phyloP scores from a whole-genome alignment of 2,797 vertebrate genomes.

The Lithobates pipiens region DNA sequence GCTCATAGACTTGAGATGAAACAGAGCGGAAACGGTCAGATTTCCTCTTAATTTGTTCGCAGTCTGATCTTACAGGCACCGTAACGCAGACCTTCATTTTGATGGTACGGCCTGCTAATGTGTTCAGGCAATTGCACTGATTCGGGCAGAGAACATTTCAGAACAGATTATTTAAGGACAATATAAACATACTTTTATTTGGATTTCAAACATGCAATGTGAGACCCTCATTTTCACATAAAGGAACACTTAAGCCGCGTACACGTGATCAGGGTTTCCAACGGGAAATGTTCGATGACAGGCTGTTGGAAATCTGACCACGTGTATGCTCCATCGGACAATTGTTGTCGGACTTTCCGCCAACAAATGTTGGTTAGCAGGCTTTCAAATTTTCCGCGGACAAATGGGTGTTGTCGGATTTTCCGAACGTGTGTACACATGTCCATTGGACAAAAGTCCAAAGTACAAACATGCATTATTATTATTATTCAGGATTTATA shows the following conservation, averaged over 20 bases:
- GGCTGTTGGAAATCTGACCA: too few species aligned
- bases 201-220: neutral
- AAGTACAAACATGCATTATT: too few species aligned
- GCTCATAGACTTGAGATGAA: slow-evolving; percentile 30
- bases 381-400: too few species aligned
- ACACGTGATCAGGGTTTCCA: too few species aligned
- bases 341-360: too few species aligned
- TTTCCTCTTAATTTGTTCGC: slow-evolving; percentile 30
- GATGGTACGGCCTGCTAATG: neutral
- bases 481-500: too few species aligned
- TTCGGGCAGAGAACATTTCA: neutral
- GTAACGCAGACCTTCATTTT: neutral
- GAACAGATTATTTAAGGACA: neutral
- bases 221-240: neutral
- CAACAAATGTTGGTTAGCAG: too few species aligned
- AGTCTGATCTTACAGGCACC: slow-evolving; percentile 8
- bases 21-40: slow-evolving; percentile 39
- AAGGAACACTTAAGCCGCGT: neutral
- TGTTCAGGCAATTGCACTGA: neutral
- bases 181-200: neutral
- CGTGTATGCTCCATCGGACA: too few species aligned
- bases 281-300: too few species aligned
- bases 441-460: too few species aligned
- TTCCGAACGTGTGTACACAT: too few species aligned
- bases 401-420: too few species aligned